A percentile compares a stretch with the other conserved stretches of the same genome.
These are phyloP conservation scores for Ricordea florida DNA, from an alignment of 92 coral and sea anemone genomes.

Conservation along the genomic window DNA sequence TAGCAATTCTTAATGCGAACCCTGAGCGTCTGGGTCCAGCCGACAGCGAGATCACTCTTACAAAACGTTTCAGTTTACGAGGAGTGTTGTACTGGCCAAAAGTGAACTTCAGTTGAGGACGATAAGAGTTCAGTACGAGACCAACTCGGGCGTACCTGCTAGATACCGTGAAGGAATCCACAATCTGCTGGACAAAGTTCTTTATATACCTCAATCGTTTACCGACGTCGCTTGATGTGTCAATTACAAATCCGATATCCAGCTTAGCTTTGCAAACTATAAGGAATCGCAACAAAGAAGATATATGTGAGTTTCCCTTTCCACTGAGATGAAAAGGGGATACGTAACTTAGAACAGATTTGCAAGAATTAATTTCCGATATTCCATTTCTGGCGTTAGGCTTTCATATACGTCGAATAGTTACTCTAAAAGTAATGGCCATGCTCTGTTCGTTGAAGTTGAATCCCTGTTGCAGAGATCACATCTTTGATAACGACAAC, in stretches of 20 bases:
- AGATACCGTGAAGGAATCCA: slow-evolving; percentile 56
- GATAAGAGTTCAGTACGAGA: slow-evolving; percentile 36
- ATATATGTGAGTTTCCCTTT: too few species aligned
- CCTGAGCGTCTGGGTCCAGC: slow-evolving; percentile 56
- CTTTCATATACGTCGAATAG: too few species aligned
- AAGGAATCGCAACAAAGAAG: too few species aligned
- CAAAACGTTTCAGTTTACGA: slow-evolving; percentile 5
- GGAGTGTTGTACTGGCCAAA: slow-evolving; percentile 37
- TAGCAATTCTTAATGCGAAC: slow-evolving; percentile 31
- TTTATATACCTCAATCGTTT: slow-evolving; percentile 46
- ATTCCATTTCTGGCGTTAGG: not conserved
- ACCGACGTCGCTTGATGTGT: slow-evolving; percentile 62
- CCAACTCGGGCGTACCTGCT: slow-evolving; percentile 57
- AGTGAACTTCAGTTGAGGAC: slow-evolving; percentile 46
- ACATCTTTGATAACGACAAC: too few species aligned
- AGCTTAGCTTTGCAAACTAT: slow-evolving; percentile 70
- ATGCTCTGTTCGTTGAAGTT: too few species aligned
- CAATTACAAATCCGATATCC: slow-evolving; percentile 82
- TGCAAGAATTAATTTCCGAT: too few species aligned
- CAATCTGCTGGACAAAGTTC: slow-evolving; percentile 50
- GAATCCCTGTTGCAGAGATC: not conserved
- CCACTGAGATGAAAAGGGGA: too few species aligned
- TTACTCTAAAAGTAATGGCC: too few species aligned
- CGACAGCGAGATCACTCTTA: not conserved
- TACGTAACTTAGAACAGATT: too few species aligned